Percentiles rank a stretch among this genome's conserved stretches.
phyloP scores from a whole-genome alignment of 2,797 vertebrate species.

The Anguilla obscura region DNA sequence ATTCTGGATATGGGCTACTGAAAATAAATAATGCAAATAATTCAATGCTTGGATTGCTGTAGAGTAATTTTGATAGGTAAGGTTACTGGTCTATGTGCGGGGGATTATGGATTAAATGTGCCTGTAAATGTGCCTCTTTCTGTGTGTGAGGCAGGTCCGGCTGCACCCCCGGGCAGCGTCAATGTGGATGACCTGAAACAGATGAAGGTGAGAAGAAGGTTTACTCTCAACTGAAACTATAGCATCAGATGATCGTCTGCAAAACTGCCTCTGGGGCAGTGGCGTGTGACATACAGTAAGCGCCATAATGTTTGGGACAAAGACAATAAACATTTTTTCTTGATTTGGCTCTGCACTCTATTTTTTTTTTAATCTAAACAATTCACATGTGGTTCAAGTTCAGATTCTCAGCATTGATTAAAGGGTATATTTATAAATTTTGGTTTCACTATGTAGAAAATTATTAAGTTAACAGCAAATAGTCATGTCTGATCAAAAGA shows the following conservation, averaged over 20 bases:
- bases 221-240: not conserved
- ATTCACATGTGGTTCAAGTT: no score
- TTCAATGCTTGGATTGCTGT: not conserved
- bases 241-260: not conserved
- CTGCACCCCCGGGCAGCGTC: slow-evolving; percentile 80
- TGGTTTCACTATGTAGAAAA: no score
- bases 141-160: slow-evolving; percentile 69
- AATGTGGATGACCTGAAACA: slow-evolving; percentile 97
- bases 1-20: not conserved
- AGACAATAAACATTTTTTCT: no score
- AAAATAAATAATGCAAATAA: not conserved
- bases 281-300: not conserved
- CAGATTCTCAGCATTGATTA: no score
- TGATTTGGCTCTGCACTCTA: no score
- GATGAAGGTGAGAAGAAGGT: slow-evolving; percentile 84
- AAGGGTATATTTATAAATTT: no score
- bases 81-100: not conserved
- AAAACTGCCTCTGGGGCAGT: not conserved
- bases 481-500: no score
- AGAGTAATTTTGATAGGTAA: not conserved
- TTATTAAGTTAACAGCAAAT: no score
- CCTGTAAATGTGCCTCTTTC: not conserved
- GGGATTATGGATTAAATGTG: not conserved
- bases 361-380: no score
- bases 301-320: no score